Evolutionary conservation across 1,140 invertebrate species (phyloP), one percentile per base, ranked within the genome.

Genomic region (Aphaenogaster ashmeadi): DNA sequence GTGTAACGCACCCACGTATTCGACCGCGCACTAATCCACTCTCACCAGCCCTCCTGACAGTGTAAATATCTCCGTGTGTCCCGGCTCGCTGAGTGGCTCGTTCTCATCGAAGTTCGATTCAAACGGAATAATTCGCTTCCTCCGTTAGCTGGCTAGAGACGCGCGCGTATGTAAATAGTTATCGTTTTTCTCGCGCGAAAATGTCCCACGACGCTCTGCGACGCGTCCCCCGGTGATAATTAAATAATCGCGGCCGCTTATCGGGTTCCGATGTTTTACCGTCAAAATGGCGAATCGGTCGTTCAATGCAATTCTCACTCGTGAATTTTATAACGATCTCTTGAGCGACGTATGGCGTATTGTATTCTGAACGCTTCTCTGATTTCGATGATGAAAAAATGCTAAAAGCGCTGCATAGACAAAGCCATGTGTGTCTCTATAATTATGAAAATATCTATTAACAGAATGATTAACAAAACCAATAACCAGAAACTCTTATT

Each of bases 101-200:
- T 72, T 86, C 67, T 77, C 89, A 60, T 90, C 81, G 92, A 87
- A 87, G 85, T 88, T 90, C 90, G 89, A 93, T 91, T 89, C 90
- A 81, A 87, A 86, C 79, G 81, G 67, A 87, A 89, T 88, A 89
- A 93, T 91, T 88, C 71, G 86, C 64, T 69, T 50, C 80, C 85
- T 91, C 85, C 86, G 69, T 54, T 64, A 56, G 71, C 18, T 52
- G 60, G 13, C 15, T 18, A 18, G 69, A 60, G 18, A 27, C 33
- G 56, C 54, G 33, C 54, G n/a, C 18, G n/a, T 47, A 38, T 74
- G 66, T 72, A 83, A 83, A 83, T 83, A 36, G 69, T 60, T 74
- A 71, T 83, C 41, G 66, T 44, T 83, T 83, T 83, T 54, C n/a
- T 5, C 38, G 54, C 56, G 33, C 18, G 50, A 13, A 80, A 80